phyloP scores from a whole-genome alignment of 2,113 vertebrate species.

The Lanius ludovicianus region DNA sequence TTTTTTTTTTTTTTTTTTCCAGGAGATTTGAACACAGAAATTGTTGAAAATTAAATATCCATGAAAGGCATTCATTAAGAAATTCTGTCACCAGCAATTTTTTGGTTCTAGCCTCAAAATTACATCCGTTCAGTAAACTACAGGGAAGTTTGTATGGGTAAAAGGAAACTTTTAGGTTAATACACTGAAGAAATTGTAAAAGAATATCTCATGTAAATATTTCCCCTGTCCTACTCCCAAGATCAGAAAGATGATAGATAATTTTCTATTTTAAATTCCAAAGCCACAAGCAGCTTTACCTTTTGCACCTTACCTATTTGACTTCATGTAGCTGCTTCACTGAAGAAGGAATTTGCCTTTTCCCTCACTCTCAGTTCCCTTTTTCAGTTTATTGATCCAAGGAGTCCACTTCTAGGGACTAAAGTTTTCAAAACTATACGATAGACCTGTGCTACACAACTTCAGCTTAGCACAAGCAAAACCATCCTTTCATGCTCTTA shows the following conservation, averaged over 20 bases:
- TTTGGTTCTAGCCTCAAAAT: constrained; percentile 16
- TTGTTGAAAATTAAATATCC: constrained; percentile 26
- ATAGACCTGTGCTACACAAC: not conserved
- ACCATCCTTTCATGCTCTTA: constrained; percentile 15
- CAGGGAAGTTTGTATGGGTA: not conserved
- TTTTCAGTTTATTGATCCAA: not conserved
- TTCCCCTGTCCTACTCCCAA: not conserved
- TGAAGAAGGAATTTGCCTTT: not conserved
- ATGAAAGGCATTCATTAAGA: constrained; percentile 39
- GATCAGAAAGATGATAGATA: not conserved
- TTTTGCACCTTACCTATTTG: not conserved
- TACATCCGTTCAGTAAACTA: not conserved
- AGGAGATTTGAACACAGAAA: not conserved
- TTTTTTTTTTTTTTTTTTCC: not conserved
- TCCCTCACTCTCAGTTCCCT: not conserved
- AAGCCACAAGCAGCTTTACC: constrained; percentile 2
- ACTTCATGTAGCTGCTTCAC: not conserved
- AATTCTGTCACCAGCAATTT: not conserved
- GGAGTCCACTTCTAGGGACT: not conserved
- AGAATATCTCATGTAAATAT: not conserved
- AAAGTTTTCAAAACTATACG: not conserved
- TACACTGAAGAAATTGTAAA: constrained; percentile 22
- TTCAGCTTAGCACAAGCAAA: constrained; percentile 1
- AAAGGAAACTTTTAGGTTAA: constrained; percentile 9
- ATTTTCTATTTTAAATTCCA: not conserved